Evolutionary conservation across 2,113 vertebrate species (phyloP), one percentile per base, ranked within the genome.

Genomic region (Syngnathus floridae): DNA sequence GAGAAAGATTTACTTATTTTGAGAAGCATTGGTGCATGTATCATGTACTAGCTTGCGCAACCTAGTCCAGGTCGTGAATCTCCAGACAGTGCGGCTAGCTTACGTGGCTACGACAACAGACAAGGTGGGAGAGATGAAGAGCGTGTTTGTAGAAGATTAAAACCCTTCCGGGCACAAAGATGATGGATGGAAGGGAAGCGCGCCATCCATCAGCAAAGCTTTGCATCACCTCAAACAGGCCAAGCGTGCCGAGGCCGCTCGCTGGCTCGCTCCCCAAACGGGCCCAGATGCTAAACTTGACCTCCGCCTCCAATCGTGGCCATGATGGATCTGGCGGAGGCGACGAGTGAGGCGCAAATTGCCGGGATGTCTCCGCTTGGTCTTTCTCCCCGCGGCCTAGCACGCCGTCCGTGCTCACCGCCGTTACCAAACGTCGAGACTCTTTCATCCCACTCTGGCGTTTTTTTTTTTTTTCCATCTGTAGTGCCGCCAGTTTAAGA

Each of bases 111-210:
- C 19, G 57, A 40, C 37, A 21, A 38, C 19, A 59, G 35, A 80
- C 69, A 62, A 69, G 70, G 72, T 56, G 22, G 81, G 69, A 69
- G 58, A 62, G 77, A 82, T 56, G 82, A 70, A 82, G 82, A 81
- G 78, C 80, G 74, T 82, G 86, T 88, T 87, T 87, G 84, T 35
- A 11, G 82, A 86, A 85, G 84, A 87, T 86, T 86, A 88, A 87
- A 78, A 72, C 81, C 79, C 77, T 87, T 86, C 84, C 85, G 80
- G 78, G 77, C 66, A 65, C 78, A 84, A 55, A 76, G 75, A 82
- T 86, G 85, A 89, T 82, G 83, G 88, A 88, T 89, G 78, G 83
- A 86, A 3, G 5, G 41, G 54, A 41, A 65, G 70, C 58, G 72
- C 76, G 79, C 73, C 86, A 87, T 89, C 86, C 85, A 85, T 89